phyloP scores from a whole-genome alignment of 2,888 invertebrate species.

The Cheilosia variabilis region DNA sequence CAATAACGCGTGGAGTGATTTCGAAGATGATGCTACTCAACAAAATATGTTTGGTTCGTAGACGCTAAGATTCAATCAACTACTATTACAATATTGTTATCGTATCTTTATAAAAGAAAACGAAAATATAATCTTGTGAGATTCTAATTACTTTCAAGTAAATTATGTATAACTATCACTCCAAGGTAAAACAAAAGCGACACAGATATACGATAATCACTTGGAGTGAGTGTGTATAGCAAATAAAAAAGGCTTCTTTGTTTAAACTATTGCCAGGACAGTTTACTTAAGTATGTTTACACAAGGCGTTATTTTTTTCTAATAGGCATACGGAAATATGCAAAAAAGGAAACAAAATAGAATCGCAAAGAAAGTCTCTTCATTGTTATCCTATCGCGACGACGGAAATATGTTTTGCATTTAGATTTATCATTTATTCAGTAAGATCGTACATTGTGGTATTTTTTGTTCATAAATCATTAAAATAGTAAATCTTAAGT shows the following conservation, averaged over 20 bases:
- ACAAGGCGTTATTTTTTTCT: slow-evolving; percentile 52
- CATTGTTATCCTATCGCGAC: too few species aligned
- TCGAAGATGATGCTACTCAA: slow-evolving; percentile 91
- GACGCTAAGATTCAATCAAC: slow-evolving; percentile 59
- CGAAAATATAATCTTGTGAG: slow-evolving; percentile 26
- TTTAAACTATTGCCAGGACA: slow-evolving; percentile 77
- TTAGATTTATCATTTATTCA: slow-evolving; percentile 39
- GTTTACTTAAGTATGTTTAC: slow-evolving; percentile 80
- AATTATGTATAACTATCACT: slow-evolving; percentile 30
- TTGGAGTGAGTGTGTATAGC: slow-evolving; percentile 16
- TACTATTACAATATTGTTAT: slow-evolving; percentile 46
- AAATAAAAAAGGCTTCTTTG: slow-evolving; percentile 29
- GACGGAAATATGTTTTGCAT: slow-evolving; percentile 46
- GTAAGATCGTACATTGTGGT: slow-evolving; percentile 7
- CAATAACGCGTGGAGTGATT: slow-evolving; percentile 99
- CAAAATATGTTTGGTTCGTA: slow-evolving; percentile 87
- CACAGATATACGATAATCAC: slow-evolving; percentile 15
- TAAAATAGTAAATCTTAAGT: neutral
- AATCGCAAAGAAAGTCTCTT: neutral
- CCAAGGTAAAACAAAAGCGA: slow-evolving; percentile 1
- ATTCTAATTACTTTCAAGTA: slow-evolving; percentile 46
- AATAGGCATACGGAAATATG: slow-evolving; percentile 39
- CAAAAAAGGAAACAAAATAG: neutral
- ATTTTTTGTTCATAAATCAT: slow-evolving; percentile 20
- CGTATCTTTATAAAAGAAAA: slow-evolving; percentile 32